These are phyloP conservation scores for Erythrocercus mccallii DNA, from an alignment of 2,113 vertebrate species.

Conservation along the genomic window DNA sequence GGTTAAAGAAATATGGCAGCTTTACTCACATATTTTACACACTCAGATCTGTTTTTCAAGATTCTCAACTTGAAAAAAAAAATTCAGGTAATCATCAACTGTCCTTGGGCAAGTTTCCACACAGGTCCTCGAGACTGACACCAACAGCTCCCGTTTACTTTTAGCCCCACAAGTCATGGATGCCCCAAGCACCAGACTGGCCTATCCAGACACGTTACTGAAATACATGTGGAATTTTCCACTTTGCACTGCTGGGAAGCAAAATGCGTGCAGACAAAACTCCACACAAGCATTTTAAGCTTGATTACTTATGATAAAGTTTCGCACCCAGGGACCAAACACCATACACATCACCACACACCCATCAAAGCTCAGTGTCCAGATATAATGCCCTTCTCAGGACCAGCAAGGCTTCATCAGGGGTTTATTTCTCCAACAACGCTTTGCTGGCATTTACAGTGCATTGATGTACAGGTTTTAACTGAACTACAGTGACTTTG, in stretches of 20 bases:
- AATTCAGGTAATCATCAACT: not conserved
- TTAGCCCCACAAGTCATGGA: not conserved
- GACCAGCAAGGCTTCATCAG: not conserved
- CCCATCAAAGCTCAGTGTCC: not conserved
- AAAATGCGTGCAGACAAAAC: fast-evolving
- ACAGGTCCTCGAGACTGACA: not conserved
- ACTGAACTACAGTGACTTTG: not conserved
- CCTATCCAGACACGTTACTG: not conserved
- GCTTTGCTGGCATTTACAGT: not conserved
- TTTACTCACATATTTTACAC: not conserved
- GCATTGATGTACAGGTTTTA: not conserved
- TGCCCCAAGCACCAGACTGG: not conserved
- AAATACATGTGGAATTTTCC: not conserved
- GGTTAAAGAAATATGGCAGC: not conserved
- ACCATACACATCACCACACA: not conserved
- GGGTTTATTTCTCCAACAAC: not conserved
- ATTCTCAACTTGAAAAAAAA: not conserved
- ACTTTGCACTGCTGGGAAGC: not conserved
- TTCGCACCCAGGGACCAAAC: not conserved
- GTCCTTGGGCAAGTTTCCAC: not conserved
- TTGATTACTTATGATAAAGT: fast-evolving
- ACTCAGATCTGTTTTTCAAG: not conserved
- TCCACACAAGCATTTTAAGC: not conserved
- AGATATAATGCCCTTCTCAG: not conserved
- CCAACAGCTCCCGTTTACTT: not conserved